Evolutionary conservation across 2,113 vertebrate species (phyloP), one percentile per base, ranked within the genome.

Genomic region (Corydoras maculifer): DNA sequence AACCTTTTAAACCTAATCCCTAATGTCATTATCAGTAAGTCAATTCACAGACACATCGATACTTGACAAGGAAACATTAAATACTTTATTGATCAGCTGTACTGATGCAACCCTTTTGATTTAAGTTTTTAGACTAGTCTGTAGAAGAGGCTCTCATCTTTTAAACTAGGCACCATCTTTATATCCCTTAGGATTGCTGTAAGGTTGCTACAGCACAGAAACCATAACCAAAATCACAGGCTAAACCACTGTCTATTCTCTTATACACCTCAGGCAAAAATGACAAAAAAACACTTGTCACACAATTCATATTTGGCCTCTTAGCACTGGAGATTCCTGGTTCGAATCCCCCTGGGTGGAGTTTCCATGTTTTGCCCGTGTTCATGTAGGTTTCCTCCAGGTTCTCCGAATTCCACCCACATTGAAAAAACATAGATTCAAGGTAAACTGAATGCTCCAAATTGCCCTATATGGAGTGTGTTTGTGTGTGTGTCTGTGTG

Each of bases 1-100:
- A 65, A 65, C 62, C 73, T 62, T 73, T 66, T 58, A 73, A 32
- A 62, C 69, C 54, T 55, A 65, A 58, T 65, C 61, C 43, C 70
- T 69, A 62, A 69, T 66, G 62, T 66, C 25, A 73, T 54, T 58
- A 73, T 66, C 58, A 58, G 60, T 30, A 58, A 73, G 62, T 73
- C 70, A 31, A 79, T 71, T 53, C 4, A 2, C 53, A 30, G 61
- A 68, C 5, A 8, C 53, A 32, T 69, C 30, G 5, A 69, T 75
- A 69, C 48, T 14, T 69, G 66, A 67, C 66, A 75, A 51, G 61
- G 62, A 72, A 57, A 58, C 68, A 59, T 61, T 58, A 66, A 69
- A 65, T 76, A 75, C 49, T 61, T 54, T 43, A 75, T 61, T 12
- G 61, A 74, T 62, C 51, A 25, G 49, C 10, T 30, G 14, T 58